Evolutionary conservation across 2,797 vertebrate species (phyloP).

Genomic region (Hybognathus amarus): DNA sequence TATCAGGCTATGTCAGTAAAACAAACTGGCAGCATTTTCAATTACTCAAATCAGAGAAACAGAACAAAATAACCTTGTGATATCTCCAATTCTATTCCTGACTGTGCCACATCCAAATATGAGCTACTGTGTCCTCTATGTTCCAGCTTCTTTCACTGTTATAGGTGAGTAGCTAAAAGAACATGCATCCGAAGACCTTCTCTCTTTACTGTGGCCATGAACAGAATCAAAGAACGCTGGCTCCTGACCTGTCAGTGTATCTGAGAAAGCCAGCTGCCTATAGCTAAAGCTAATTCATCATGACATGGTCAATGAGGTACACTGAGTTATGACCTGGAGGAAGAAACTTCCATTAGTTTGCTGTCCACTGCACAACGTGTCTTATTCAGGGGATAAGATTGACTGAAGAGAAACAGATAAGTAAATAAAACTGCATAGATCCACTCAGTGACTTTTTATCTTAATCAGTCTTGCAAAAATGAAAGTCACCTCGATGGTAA

Average conservation of each 20-base stretch:
- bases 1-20: background rate
- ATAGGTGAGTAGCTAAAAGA: slow-evolving; percentile 32
- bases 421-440: slow-evolving; percentile 25
- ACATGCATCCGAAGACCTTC: background rate
- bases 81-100: slow-evolving; percentile 19
- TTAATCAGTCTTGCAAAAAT: slow-evolving; percentile 25
- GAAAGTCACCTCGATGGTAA: slow-evolving; percentile 35
- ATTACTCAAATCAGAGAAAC: slow-evolving; percentile 21
- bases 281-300: slow-evolving; percentile 43
- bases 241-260: slow-evolving; percentile 35
- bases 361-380: slow-evolving; percentile 35
- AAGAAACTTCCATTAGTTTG: slow-evolving; percentile 35
- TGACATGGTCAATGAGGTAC: slow-evolving; percentile 47
- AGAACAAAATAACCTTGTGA: slow-evolving; percentile 18
- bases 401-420: slow-evolving; percentile 30
- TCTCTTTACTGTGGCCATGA: slow-evolving; percentile 5
- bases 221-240: slow-evolving; percentile 3
- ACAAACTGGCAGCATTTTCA: slow-evolving; percentile 14
- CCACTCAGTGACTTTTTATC: background rate
- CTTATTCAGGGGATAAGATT: slow-evolving; percentile 23
- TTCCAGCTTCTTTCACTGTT: slow-evolving; percentile 34
- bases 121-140: slow-evolving; percentile 1
- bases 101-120: slow-evolving; percentile 23
- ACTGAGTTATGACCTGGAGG: slow-evolving; percentile 44
- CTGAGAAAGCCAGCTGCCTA: slow-evolving; percentile 46